Conservation (phyloP, 2,113 vertebrate species). For the Heterotilapia buettikoferi region DNA sequence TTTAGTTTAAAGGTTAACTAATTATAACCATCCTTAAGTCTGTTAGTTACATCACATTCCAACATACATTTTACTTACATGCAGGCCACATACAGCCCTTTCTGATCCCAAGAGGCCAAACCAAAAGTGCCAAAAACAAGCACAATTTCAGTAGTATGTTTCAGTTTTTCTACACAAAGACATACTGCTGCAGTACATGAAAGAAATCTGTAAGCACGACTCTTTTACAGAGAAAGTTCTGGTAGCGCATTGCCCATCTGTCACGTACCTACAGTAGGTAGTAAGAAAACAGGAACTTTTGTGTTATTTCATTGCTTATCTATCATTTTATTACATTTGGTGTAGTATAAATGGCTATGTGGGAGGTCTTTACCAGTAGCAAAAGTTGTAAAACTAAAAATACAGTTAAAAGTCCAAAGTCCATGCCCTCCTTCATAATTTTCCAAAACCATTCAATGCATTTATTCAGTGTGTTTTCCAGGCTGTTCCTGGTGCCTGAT, state of each 20-base stretch:
- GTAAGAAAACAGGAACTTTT: neutral
- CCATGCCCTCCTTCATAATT: neutral
- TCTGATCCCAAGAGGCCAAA: neutral
- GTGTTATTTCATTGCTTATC: neutral
- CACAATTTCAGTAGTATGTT: neutral
- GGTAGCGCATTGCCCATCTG: neutral
- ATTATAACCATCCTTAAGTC: neutral
- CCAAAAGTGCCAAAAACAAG: neutral
- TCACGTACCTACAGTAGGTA: neutral
- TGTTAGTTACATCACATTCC: neutral
- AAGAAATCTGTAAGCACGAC: neutral
- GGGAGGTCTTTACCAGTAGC: neutral
- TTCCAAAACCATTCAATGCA: neutral
- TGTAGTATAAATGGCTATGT: neutral
- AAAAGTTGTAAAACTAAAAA: neutral
- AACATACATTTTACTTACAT: neutral
- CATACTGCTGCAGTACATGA: neutral
- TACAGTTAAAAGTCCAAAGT: neutral
- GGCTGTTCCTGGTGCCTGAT: neutral
- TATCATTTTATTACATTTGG: neutral
- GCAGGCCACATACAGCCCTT: neutral
- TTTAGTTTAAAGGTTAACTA: neutral
- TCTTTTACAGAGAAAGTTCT: neutral
- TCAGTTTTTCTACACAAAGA: neutral
- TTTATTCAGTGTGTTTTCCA: neutral